Evolutionary conservation across 2,888 invertebrate species (phyloP), one percentile per base, ranked within the genome.

Genomic region (Dicranocentrus wangi): DNA sequence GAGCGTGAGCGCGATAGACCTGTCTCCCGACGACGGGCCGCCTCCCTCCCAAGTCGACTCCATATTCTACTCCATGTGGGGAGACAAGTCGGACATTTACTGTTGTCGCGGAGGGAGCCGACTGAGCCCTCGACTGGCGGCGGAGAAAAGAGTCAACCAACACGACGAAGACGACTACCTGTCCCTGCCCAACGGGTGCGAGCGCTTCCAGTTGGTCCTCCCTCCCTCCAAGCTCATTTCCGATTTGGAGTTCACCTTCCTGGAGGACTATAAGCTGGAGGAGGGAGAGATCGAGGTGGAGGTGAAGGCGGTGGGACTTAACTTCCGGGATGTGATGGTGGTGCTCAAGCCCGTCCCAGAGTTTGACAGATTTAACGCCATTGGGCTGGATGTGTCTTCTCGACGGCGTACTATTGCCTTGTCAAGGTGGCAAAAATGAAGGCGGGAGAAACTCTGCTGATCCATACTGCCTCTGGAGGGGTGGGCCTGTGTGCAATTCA

Each of bases 341-440:
- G 70, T 83, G 25, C 27, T 83, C 0, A 81, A 83, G 21, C 81
- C 83, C 1, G 42, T 25, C 1, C 47, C 15, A 13, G 28, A 60
- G 17, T 66, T 42, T 32, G 19, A 68, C 1, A 58, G 58, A 15
- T 19, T 28, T 19, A 68, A 69, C 5, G 42, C 23, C 1, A 87
- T 93, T 2, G 93, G 93, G 0, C 93, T 93, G 80, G 94, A 94
- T 88, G 93, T 93, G 87, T 91, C 91, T 39, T 66, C 60, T 19
- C 51, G 0, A 83, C 83, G 1, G 72, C 80, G 0, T 71, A 68
- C 27, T 23, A 55, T 28, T 79, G 83, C 19, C 42, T 83, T 1
- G 13, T 80, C 1, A 42, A 60, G 15, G 55, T 71, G 0, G 79
- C 68, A 8, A 60, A 80, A 0, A 23, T 83, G 1, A 72, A 60